phyloP scores from a whole-genome alignment of 2,797 vertebrate species.

The Danio kyathit region DNA sequence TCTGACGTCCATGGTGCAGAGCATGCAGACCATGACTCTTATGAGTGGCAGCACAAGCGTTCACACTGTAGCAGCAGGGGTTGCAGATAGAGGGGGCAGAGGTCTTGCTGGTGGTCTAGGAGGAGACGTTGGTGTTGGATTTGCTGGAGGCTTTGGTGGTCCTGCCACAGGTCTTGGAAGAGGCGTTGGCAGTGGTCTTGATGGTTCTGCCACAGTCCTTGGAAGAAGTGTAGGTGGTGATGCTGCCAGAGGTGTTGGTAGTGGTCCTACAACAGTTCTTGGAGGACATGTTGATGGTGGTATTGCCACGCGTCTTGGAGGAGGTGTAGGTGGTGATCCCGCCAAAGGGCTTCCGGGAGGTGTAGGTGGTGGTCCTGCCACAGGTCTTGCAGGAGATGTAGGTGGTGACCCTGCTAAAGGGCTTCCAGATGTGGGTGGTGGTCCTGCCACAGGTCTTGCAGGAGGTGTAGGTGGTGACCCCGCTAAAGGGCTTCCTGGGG shows the following conservation, averaged over 20 bases:
- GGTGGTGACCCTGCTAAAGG: not conserved
- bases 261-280: conserved; percentile 4
- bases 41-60: conserved; percentile 66
- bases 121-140: conserved; percentile 49
- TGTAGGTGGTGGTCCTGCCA: not conserved
- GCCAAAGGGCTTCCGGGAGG: conserved; percentile 35
- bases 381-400: conserved; percentile 33
- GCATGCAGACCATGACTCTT: conserved; percentile 65
- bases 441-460: not conserved
- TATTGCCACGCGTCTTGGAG: not conserved
- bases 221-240: not conserved
- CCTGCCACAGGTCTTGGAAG: not conserved
- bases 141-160: not conserved
- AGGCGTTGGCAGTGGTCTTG: not conserved
- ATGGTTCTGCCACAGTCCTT: conserved; percentile 38
- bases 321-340: not conserved
- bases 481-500: too few relatives aligned
- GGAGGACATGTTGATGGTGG: conserved; percentile 17
- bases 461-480: too few relatives aligned
- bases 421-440: not conserved
- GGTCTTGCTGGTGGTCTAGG: not conserved
- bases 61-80: conserved; percentile 60
- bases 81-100: conserved; percentile 44
- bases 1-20: conserved; percentile 72
- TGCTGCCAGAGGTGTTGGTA: conserved; percentile 3